Percentiles rank a stretch among this genome's conserved stretches.
These are phyloP conservation scores for Heliconius melpomene DNA, from an alignment of 1,140 invertebrate genomes.

Conservation along the genomic window DNA sequence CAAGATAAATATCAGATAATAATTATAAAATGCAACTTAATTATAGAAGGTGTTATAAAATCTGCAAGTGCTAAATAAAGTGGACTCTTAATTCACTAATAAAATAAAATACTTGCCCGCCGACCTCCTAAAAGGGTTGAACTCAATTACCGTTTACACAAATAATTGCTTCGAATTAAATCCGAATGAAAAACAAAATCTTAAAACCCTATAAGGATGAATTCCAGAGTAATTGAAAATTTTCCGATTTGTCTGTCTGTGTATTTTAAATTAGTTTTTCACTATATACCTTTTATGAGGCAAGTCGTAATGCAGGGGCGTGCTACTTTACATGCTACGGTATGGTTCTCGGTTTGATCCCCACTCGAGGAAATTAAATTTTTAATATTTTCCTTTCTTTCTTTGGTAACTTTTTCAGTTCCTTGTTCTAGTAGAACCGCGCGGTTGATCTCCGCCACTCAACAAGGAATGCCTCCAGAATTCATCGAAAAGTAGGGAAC, in stretches of 20 bases:
- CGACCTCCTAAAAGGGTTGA: constrained; percentile 53
- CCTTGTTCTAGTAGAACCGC: neutral
- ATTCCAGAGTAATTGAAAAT: constrained; percentile 16
- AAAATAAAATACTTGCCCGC: constrained; percentile 47
- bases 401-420: no score
- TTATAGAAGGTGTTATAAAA: constrained; percentile 35
- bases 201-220: constrained; percentile 24
- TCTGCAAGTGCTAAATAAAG: constrained; percentile 25
- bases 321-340: no score
- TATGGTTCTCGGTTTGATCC: no score
- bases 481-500: neutral
- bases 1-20: no score
- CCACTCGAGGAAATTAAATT: no score
- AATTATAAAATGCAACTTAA: constrained; percentile 19
- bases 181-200: constrained; percentile 50
- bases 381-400: no score
- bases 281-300: neutral
- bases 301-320: no score
- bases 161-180: constrained; percentile 62
- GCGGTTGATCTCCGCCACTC: neutral
- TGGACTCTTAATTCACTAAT: constrained; percentile 38
- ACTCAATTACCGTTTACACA: constrained; percentile 63
- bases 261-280: neutral
- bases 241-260: neutral
- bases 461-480: neutral